Conservation (phyloP, 2,797 vertebrate genomes). For the Enteromius anoplus region DNA sequence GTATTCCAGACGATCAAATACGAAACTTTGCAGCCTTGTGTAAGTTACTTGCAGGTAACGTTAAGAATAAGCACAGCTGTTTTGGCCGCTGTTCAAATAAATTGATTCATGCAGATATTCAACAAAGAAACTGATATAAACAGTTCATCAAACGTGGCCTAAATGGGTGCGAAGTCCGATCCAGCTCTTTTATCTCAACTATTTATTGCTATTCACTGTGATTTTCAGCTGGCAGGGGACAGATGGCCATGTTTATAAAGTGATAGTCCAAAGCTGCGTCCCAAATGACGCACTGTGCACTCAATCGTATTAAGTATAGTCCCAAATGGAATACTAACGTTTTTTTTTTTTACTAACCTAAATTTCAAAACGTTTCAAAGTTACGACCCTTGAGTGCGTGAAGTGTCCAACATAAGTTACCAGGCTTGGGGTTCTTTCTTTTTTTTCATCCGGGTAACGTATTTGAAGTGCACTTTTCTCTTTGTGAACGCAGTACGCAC, state of each 20-base stretch:
- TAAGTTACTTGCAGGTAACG: background rate
- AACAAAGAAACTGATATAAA: background rate
- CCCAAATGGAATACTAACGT: too few species aligned
- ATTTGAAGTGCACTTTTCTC: too few species aligned
- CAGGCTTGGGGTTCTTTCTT: too few species aligned
- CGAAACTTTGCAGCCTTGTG: background rate
- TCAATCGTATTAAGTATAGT: too few species aligned
- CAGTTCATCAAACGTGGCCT: constrained; percentile 30
- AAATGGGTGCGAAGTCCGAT: constrained; percentile 63
- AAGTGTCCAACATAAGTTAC: too few species aligned
- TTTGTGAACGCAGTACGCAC: too few species aligned
- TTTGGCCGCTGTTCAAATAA: background rate
- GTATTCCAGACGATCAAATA: too few species aligned
- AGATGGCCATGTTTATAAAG: constrained; percentile 58
- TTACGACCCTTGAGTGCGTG: too few species aligned
- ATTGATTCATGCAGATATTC: background rate
- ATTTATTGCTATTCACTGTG: constrained; percentile 63
- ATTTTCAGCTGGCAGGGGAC: constrained; percentile 46
- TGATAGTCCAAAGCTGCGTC: background rate
- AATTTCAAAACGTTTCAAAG: too few species aligned
- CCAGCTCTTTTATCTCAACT: constrained; percentile 60
- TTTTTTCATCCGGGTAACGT: too few species aligned
- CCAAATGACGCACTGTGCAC: too few species aligned
- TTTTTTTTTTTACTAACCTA: too few species aligned
- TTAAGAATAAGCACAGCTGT: background rate